A percentile compares a stretch with the other conserved stretches of the same genome.
Evolutionary conservation across 2,888 invertebrate genomes (phyloP).

Genomic region (Diaprepes abbreviatus): DNA sequence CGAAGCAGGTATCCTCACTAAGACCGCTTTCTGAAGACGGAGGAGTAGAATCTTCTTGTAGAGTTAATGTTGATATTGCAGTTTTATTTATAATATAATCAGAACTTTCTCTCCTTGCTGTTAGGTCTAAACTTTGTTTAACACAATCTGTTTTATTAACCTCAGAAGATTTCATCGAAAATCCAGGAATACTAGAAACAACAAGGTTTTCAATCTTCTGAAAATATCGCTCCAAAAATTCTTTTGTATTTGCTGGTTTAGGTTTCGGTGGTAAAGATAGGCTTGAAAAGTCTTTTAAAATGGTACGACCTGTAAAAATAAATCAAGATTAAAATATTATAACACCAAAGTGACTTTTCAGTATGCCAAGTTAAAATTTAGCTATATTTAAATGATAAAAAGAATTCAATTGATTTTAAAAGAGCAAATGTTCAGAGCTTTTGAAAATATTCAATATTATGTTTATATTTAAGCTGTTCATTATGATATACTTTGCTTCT

Average conservation of each 20-base stretch:
- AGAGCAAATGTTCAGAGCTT: too few species aligned
- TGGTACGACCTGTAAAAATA: slow-evolving; percentile 32
- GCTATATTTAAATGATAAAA: too few species aligned
- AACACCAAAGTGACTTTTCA: too few species aligned
- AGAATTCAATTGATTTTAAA: too few species aligned
- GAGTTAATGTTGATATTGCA: background rate
- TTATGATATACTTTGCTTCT: too few species aligned
- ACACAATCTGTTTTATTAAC: background rate
- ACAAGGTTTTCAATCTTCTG: slow-evolving; percentile 41
- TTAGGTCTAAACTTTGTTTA: background rate
- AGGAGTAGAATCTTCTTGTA: slow-evolving; percentile 11
- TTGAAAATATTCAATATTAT: too few species aligned
- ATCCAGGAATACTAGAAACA: slow-evolving; percentile 33
- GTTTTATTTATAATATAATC: slow-evolving; percentile 23
- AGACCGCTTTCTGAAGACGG: slow-evolving; percentile 42
- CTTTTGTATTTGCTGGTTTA: slow-evolving; percentile 34
- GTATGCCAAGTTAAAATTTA: too few species aligned
- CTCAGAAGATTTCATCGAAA: slow-evolving; percentile 40
- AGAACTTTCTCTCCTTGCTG: slow-evolving; percentile 6
- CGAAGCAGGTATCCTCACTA: slow-evolving; percentile 38
- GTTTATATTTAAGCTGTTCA: too few species aligned
- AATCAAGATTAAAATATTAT: too few species aligned
- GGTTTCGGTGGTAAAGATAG: slow-evolving; percentile 46
- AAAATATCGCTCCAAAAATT: slow-evolving; percentile 40
- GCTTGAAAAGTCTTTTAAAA: slow-evolving; percentile 34